Percentiles rank a stretch among this genome's conserved stretches.
phyloP scores from a whole-genome alignment of 2,113 vertebrate species.

The Mobula birostris region DNA sequence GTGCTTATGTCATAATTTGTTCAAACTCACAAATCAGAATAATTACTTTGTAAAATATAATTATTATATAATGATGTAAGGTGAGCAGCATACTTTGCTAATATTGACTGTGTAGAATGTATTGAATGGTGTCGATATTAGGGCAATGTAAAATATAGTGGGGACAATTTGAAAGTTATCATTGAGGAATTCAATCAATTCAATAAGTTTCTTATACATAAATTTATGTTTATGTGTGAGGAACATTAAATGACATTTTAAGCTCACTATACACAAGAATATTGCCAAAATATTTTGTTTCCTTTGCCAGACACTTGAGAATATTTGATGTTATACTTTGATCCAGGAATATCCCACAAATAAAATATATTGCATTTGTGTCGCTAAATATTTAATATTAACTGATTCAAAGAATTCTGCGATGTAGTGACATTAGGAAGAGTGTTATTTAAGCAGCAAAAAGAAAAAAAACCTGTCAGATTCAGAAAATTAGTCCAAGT shows the following conservation, averaged over 20 bases:
- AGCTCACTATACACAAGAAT: background rate
- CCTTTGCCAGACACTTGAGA: background rate
- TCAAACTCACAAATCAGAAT: background rate
- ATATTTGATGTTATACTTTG: background rate
- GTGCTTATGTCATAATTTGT: background rate
- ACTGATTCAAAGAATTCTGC: background rate
- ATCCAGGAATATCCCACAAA: background rate
- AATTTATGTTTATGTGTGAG: background rate
- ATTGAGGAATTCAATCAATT: background rate
- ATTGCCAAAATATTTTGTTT: background rate
- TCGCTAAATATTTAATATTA: background rate
- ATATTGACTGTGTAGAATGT: background rate
- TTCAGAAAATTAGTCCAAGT: slow-evolving; percentile 8
- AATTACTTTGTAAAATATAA: background rate
- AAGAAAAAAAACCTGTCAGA: background rate
- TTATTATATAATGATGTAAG: background rate
- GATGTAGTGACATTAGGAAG: background rate
- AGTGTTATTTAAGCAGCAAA: background rate
- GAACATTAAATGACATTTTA: background rate
- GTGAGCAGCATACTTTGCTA: background rate
- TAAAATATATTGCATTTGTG: background rate
- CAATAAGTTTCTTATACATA: background rate
- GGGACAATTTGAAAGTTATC: background rate
- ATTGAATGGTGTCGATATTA: background rate
- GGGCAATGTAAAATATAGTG: background rate